Evolutionary conservation across 1,140 invertebrate species (phyloP), one percentile per base, ranked within the genome.

Genomic region (Caenorhabditis latens): DNA sequence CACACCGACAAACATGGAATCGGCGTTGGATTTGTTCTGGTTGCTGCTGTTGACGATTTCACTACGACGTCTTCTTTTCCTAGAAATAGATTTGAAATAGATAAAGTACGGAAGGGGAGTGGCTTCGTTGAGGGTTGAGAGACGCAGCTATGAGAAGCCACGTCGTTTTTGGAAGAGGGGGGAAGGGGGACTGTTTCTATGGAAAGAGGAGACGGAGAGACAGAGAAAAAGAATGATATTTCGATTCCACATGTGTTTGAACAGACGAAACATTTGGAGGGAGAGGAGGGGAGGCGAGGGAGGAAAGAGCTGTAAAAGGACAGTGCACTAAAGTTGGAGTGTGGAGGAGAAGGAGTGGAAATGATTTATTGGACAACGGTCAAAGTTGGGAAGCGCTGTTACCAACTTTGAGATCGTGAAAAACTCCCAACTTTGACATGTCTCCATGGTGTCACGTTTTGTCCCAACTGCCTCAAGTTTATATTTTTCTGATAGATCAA

Each of bases 1-100:
- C 19, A 86, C 86, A 32, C 55, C 86, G 55, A 86, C 79, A 65
- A 86, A 86, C 86, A 86, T 86, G 43, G 65, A 71, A 5, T 71
- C 19, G 24, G 8, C 2, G 32, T 6, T 40, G 32, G 58, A 14
- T n/a, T 67, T 43, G 6, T 21, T n/a, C 13, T 21, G 43, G 42
- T 46, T 71, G 58, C 43, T 16, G 42, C 9, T 16, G 11, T 24
- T 63, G 40, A 3, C 8, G 5, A 32, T 4, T 67, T n/a, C n/a
- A n/a, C 13, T 48, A 14, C 42, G 40, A 48, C 16, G 7, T 43
- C 42, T 16, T 46, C 14, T 5, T 46, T 19, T 16, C 24, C 16
- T 40, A 7, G 1, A 65, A 65, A 65, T 0, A 65, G 61, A 65
- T 65, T 65, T 16, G 8, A 40, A 65, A 32, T 40, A 65, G 61